These are phyloP conservation scores for Pluvialis apricaria DNA, from an alignment of 2,113 vertebrate genomes.

Conservation along the genomic window DNA sequence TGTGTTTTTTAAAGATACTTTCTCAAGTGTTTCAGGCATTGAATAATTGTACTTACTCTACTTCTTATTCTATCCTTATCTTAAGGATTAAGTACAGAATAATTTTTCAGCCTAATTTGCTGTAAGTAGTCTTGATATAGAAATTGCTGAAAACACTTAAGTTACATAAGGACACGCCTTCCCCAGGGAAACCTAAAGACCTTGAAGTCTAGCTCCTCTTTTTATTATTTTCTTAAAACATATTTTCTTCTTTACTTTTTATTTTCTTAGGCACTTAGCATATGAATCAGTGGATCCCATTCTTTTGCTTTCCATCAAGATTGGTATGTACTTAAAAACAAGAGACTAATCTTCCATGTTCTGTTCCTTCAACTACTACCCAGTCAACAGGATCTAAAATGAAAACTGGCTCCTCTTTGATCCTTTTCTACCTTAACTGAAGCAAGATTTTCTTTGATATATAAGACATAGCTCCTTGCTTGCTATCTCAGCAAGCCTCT, in stretches of 20 bases:
- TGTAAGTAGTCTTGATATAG: background rate
- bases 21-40: background rate
- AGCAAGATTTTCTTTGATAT: background rate
- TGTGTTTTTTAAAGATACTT: background rate
- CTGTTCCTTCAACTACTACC: background rate
- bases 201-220: background rate
- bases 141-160: background rate
- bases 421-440: background rate
- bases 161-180: background rate
- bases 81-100: background rate
- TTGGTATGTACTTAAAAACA: background rate
- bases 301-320: background rate
- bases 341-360: background rate
- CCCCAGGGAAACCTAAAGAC: background rate
- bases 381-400: background rate
- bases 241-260: background rate
- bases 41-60: background rate
- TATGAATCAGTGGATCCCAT: background rate
- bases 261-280: background rate
- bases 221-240: background rate
- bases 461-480: background rate
- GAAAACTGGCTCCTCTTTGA: background rate
- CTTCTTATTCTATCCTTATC: background rate
- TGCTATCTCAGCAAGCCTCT: constrained; percentile 14
- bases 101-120: background rate